phyloP scores from a whole-genome alignment of 2,797 vertebrate genomes.

The Oceanodroma leucorhoa region DNA sequence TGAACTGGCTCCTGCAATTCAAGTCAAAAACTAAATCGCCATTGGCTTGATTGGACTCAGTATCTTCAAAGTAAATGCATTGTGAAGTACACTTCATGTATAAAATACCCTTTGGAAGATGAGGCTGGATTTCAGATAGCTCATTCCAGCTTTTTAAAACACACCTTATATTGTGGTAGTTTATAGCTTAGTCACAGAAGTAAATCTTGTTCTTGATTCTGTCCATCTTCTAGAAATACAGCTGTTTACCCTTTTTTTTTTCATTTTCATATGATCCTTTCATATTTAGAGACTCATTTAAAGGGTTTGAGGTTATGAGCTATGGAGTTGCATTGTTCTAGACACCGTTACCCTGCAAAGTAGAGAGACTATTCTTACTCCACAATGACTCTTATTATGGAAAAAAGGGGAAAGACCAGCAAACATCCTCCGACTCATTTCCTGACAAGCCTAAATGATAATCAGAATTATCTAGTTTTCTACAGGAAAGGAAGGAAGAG shows the following conservation, averaged over 20 bases:
- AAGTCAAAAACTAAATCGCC: background rate
- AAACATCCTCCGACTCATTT: background rate
- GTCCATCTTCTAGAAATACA: background rate
- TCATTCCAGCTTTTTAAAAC: background rate
- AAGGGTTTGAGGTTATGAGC: background rate
- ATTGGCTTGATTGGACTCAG: background rate
- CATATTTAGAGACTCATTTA: background rate
- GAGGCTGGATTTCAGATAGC: background rate
- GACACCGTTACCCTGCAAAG: background rate
- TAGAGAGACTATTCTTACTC: background rate
- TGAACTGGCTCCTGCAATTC: background rate
- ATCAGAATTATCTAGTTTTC: slow-evolving; percentile 26
- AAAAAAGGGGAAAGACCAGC: background rate
- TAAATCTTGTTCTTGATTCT: background rate
- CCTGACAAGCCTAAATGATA: slow-evolving; percentile 2
- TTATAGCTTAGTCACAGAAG: background rate
- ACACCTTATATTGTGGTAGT: background rate
- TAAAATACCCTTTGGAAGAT: background rate
- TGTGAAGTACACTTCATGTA: background rate
- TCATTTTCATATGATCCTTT: background rate
- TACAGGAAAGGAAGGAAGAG: slow-evolving; percentile 29
- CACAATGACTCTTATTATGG: background rate
- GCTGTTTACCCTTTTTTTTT: background rate
- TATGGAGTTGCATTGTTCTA: background rate
- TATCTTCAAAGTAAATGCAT: background rate